These are phyloP conservation scores for Phyllotreta striolata DNA, from an alignment of 2,888 invertebrate species.

Conservation along the genomic window DNA sequence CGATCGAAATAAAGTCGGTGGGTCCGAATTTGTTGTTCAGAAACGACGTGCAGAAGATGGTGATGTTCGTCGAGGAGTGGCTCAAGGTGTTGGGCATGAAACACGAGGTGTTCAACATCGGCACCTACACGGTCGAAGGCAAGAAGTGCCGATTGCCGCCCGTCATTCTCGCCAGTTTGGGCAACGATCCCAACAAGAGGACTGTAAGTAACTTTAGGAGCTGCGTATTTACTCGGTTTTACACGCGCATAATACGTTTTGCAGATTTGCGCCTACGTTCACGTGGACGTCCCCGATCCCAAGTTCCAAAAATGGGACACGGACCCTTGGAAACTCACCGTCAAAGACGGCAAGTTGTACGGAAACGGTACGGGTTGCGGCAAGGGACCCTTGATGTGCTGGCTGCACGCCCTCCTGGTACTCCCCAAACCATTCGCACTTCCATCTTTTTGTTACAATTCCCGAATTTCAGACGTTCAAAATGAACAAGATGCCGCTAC, in stretches of 20 bases:
- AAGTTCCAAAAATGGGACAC: constrained; percentile 55
- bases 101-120: constrained; percentile 59
- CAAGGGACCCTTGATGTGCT: constrained; percentile 60
- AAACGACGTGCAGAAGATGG: constrained; percentile 54
- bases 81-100: constrained; percentile 58
- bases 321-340: constrained; percentile 59
- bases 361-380: constrained; percentile 60
- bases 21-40: constrained; percentile 54
- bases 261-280: constrained; percentile 58
- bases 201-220: constrained; percentile 54
- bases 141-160: constrained; percentile 57
- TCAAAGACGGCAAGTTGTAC: constrained; percentile 54
- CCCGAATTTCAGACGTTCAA: constrained; percentile 47
- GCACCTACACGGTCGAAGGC: constrained; percentile 53
- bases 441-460: background rate
- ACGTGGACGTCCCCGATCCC: constrained; percentile 60
- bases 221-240: too few species aligned
- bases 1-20: constrained; percentile 57
- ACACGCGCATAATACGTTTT: too few species aligned
- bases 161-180: constrained; percentile 57
- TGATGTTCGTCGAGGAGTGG: constrained; percentile 57
- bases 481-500: constrained; percentile 53
- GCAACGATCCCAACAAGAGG: constrained; percentile 54
- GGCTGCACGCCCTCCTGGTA: constrained; percentile 59
- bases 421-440: too few species aligned